A percentile compares a stretch with the other conserved stretches of the same genome.
phyloP scores from a whole-genome alignment of 2,113 vertebrate species.

The Myanophis thanlyinensis region DNA sequence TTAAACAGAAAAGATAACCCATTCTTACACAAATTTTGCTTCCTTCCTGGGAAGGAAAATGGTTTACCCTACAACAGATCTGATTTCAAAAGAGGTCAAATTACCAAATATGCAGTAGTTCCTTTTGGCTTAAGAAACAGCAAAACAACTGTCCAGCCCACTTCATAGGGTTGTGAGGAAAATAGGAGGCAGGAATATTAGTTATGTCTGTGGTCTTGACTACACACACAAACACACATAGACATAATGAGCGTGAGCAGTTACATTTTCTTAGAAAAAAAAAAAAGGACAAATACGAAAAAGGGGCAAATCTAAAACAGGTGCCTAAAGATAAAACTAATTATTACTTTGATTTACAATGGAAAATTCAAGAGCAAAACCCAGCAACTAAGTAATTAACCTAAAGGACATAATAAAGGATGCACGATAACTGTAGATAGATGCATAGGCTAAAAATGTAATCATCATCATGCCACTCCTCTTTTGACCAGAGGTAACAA shows the following conservation, averaged over 20 bases:
- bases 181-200: neutral
- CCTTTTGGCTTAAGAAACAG: neutral
- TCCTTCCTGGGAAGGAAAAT: neutral
- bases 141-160: neutral
- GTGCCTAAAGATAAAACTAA: neutral
- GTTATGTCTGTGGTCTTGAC: neutral
- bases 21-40: neutral
- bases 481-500: neutral
- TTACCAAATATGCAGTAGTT: neutral
- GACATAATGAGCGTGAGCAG: neutral
- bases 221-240: neutral
- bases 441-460: neutral
- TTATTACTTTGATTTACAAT: neutral
- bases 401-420: neutral
- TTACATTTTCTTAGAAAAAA: neutral
- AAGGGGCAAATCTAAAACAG: neutral
- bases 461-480: neutral
- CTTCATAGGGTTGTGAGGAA: neutral
- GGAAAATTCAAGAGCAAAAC: neutral
- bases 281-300: neutral
- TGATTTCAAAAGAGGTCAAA: neutral
- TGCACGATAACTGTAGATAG: neutral
- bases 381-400: neutral
- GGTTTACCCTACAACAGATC: neutral
- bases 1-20: neutral